Conservation (phyloP, 2,797 vertebrate genomes). For the Girardinus metallicus region DNA sequence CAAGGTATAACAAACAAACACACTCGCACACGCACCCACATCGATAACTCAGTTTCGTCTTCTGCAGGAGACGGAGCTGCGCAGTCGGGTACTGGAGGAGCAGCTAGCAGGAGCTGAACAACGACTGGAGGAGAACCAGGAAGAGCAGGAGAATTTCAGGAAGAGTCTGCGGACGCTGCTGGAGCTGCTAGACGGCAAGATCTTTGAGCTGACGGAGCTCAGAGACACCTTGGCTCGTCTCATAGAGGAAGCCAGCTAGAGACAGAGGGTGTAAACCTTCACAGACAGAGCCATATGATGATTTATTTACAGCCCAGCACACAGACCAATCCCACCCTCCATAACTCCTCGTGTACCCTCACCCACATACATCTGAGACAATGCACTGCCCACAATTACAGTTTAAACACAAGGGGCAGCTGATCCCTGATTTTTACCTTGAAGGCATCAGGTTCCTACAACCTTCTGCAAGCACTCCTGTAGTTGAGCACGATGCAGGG, state of each 20-base stretch:
- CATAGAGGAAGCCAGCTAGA: conserved; percentile 97
- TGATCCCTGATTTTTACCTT: conserved; percentile 49
- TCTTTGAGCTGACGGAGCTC: conserved; percentile 98
- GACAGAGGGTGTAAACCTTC: conserved; percentile 49
- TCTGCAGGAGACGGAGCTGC: conserved; percentile 92
- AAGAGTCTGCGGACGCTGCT: conserved; percentile 98
- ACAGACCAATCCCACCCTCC: conserved; percentile 14
- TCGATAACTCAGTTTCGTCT: background rate
- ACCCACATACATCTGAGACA: conserved; percentile 40
- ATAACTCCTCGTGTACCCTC: background rate
- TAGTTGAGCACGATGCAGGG: conserved; percentile 55
- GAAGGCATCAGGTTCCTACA: conserved; percentile 46
- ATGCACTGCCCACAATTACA: conserved; percentile 63
- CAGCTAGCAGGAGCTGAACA: conserved; percentile 94
- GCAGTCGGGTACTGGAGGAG: conserved; percentile 93
- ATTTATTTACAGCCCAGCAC: conserved; percentile 40
- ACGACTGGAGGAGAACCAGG: conserved; percentile 95
- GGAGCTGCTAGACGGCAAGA: conserved; percentile 98
- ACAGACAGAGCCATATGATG: conserved; percentile 73
- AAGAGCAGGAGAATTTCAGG: conserved; percentile 95
- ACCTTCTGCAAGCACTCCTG: conserved; percentile 49
- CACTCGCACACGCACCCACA: conserved; percentile 3
- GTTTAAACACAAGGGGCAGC: conserved; percentile 64
- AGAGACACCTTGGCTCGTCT: conserved; percentile 97
- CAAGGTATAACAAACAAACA: no score